Conservation (phyloP, 2,113 vertebrate genomes). For the Clinocottus analis region DNA sequence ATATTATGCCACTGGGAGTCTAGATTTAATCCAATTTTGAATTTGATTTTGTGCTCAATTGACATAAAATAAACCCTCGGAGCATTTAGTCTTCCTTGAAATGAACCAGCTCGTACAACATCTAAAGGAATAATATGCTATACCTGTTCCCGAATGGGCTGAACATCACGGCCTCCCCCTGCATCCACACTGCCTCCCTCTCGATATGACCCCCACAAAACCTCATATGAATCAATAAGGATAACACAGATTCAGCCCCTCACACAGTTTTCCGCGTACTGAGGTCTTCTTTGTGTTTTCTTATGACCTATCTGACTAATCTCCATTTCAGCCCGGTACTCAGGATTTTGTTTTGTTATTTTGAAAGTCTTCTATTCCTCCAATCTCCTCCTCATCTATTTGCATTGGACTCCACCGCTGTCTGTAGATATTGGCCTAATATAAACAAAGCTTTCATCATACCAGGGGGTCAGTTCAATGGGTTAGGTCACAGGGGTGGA, state of each 20-base stretch:
- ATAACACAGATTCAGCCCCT: background rate
- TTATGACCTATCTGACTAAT: slow-evolving; percentile 38
- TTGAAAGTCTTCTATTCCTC: slow-evolving; percentile 43
- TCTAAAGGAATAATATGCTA: background rate
- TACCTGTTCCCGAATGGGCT: background rate
- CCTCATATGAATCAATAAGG: background rate
- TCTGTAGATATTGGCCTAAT: slow-evolving; percentile 61
- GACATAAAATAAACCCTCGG: background rate
- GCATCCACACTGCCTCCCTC: background rate
- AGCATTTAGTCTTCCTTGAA: background rate
- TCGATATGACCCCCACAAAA: background rate
- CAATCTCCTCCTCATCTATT: slow-evolving; percentile 58
- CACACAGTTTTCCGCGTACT: background rate
- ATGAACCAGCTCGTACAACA: background rate
- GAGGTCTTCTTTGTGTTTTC: slow-evolving; percentile 23
- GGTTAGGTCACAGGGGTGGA: slow-evolving; percentile 54
- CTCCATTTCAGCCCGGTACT: slow-evolving; percentile 35
- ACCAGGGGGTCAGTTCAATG: slow-evolving; percentile 51
- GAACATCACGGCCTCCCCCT: background rate
- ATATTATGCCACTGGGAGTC: background rate
- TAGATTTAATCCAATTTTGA: background rate
- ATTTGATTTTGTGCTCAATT: background rate
- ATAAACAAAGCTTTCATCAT: slow-evolving; percentile 61
- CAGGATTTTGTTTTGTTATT: slow-evolving; percentile 40
- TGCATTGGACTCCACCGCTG: slow-evolving; percentile 54